A percentile compares a stretch with the other conserved stretches of the same genome.
Evolutionary conservation across 2,797 vertebrate species (phyloP).

Genomic region (Pachyuromys duprasi): DNA sequence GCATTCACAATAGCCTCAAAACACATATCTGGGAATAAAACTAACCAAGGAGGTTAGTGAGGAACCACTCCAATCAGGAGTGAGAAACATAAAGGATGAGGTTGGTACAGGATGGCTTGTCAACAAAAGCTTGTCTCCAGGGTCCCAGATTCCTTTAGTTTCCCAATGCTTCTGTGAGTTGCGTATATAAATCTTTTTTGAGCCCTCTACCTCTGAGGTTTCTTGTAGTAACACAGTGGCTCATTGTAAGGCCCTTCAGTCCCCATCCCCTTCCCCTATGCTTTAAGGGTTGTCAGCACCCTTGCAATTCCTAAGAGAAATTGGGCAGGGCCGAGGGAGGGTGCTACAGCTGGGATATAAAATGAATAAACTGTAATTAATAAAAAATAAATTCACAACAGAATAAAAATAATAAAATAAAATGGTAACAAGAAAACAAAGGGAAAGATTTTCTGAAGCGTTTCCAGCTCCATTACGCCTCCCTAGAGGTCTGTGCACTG

Average conservation of each 20-base stretch:
- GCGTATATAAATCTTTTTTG: background rate
- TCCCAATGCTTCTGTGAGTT: background rate
- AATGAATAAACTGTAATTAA: too few species aligned
- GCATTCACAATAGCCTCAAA: background rate
- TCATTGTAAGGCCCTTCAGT: background rate
- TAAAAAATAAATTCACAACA: too few species aligned
- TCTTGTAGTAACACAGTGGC: background rate
- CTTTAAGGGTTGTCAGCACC: background rate
- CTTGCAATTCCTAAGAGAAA: background rate
- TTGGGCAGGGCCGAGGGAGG: too few species aligned
- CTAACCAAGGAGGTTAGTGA: too few species aligned
- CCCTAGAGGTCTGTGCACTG: background rate
- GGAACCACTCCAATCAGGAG: background rate
- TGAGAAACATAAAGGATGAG: background rate
- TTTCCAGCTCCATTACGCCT: background rate
- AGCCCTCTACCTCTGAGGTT: background rate
- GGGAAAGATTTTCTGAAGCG: background rate
- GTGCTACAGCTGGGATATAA: too few species aligned
- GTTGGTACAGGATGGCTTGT: background rate
- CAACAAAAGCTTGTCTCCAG: background rate
- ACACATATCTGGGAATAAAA: background rate
- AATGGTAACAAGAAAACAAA: too few species aligned
- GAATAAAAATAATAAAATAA: too few species aligned
- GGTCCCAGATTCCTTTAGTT: background rate
- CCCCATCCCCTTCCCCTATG: background rate